Evolutionary conservation across 2,888 invertebrate genomes (phyloP), one percentile per base, ranked within the genome.

Genomic region (Plagiodera versicolora): DNA sequence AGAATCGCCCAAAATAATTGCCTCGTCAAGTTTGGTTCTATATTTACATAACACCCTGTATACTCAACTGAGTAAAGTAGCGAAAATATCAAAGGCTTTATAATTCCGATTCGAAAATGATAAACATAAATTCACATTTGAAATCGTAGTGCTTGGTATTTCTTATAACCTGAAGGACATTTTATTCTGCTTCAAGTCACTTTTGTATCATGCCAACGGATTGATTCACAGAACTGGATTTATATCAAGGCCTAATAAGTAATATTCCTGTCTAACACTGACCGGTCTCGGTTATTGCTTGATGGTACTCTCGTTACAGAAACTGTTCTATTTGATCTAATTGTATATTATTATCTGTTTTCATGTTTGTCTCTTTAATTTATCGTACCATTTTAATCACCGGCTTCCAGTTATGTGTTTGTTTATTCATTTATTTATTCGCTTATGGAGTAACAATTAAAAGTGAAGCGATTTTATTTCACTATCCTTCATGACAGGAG

Each of bases 301-400:
- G 35, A 54, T 46, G 45, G 30, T 56, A 60, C 50, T 58, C 18
- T 50, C 51, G 52, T 51, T 58, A 58, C 62, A 32, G 47, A 35
- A 62, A 58, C 55, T 51, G 47, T 58, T 56, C 55, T 56, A 56
- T 58, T 51, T 58, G 56, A 51, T 46, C 49, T 63, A 63, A 63
- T 63, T 63, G 56, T 63, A 63, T 63, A 56, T 63, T 59, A 63
- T 63, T 63, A 63, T 14, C 44, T 45, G 24, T 59, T 63, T 58
- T 60, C 56, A 46, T 63, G 60, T 63, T 63, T 63, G 53, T 19
- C 44, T 60, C 59, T 59, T 56, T 55, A 55, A 55, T 63, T 60
- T 56, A 54, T 55, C 53, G 51, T 18, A 56, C 56, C 8, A 49
- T 56, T 59, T 60, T 63, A 63, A 63, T 63, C 59, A 53, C 50